Evolutionary conservation across 35 echinoderm and acorn worm genomes (phyloP).

Genomic region (Apostichopus parvimensis): DNA sequence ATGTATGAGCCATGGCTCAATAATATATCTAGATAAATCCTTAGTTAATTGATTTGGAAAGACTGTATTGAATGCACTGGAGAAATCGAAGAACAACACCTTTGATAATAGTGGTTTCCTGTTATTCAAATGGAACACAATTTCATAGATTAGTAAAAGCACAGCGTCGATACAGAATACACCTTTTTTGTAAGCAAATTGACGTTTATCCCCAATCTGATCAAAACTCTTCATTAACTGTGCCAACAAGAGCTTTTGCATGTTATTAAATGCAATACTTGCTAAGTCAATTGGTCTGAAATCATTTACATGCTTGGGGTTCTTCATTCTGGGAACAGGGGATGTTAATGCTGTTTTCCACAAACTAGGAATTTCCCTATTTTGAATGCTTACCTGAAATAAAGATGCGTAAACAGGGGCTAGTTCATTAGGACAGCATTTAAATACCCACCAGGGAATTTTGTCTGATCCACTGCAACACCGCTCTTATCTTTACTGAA

Average conservation of each 20-base stretch:
- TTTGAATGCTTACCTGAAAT: background rate
- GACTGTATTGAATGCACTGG: background rate
- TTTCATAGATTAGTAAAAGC: constrained; percentile 5
- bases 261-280: background rate
- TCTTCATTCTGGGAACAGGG: background rate
- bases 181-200: background rate
- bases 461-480: no score
- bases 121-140: background rate
- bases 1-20: background rate
- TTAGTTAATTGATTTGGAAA: background rate
- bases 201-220: background rate
- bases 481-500: no score
- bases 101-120: background rate
- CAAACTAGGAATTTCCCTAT: background rate
- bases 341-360: constrained; percentile 9
- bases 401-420: no score
- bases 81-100: background rate
- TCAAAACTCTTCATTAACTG: background rate
- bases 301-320: background rate
- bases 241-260: background rate
- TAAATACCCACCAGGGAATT: no score
- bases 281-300: constrained; percentile 18
- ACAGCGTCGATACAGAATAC: background rate
- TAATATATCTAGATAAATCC: background rate
- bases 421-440: no score